These are phyloP conservation scores for Aphelenchoides fujianensis DNA, from an alignment of 1,140 invertebrate species.

Conservation along the genomic window DNA sequence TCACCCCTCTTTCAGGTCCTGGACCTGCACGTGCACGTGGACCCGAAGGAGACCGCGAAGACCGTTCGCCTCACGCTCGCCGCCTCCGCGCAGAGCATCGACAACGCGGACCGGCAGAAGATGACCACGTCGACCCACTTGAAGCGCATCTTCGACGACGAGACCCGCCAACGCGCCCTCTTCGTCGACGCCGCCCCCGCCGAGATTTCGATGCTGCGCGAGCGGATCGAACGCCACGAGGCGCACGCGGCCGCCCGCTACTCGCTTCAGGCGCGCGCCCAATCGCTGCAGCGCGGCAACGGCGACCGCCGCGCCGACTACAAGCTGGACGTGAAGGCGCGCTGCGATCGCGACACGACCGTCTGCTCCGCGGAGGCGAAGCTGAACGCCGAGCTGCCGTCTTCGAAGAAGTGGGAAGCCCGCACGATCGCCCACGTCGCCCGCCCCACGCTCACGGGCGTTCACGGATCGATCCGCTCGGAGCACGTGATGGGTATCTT, in stretches of 20 bases:
- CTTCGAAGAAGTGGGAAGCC: not conserved
- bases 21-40: constrained; percentile 23
- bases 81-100: not conserved
- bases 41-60: not conserved
- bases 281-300: not conserved
- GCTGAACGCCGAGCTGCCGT: not conserved
- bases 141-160: constrained; percentile 21
- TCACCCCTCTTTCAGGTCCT: no score
- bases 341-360: not conserved
- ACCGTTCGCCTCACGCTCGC: not conserved
- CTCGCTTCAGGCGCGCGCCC: not conserved
- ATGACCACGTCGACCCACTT: not conserved
- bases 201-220: not conserved
- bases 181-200: not conserved
- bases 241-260: not conserved
- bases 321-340: not conserved
- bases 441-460: constrained; percentile 11
- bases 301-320: not conserved
- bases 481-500: constrained; percentile 13
- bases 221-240: constrained; percentile 5
- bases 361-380: not conserved
- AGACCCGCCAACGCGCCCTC: not conserved
- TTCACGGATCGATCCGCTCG: constrained; percentile 9
- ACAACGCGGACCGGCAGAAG: not conserved
- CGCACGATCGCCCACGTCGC: not conserved